phyloP scores from a whole-genome alignment of 2,888 invertebrate genomes.

The Philaethria dido region DNA sequence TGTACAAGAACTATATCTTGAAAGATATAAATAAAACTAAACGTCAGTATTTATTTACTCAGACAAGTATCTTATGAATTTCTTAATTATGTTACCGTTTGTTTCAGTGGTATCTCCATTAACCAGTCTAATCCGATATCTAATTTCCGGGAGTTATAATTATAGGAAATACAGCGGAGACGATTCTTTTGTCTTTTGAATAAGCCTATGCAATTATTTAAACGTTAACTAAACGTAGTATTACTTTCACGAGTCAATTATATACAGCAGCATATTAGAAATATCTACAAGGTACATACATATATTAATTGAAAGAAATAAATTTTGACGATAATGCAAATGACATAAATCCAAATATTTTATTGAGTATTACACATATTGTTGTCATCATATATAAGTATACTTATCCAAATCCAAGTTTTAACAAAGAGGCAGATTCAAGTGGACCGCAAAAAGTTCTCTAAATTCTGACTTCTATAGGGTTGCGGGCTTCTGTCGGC shows the following conservation, averaged over 20 bases:
- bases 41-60: conserved; percentile 5
- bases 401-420: conserved; percentile 26
- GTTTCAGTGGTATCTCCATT: conserved; percentile 16
- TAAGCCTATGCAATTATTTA: conserved; percentile 1
- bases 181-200: conserved; percentile 9
- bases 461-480: conserved; percentile 62
- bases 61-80: conserved; percentile 13
- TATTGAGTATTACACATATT: neutral
- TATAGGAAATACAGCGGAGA: conserved; percentile 25
- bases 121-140: conserved; percentile 30
- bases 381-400: neutral
- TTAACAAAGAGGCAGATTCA: conserved; percentile 39
- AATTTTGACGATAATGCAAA: neutral
- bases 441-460: conserved; percentile 41
- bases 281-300: no score
- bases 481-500: conserved; percentile 75
- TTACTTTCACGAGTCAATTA: neutral
- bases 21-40: neutral
- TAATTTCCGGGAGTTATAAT: conserved; percentile 29
- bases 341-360: neutral
- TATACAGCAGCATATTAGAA: neutral
- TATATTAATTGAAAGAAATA: no score
- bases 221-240: neutral
- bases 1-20: neutral
- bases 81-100: conserved; percentile 8